Conservation (phyloP, 2,888 invertebrate genomes). For the Salpingus planirostris region DNA sequence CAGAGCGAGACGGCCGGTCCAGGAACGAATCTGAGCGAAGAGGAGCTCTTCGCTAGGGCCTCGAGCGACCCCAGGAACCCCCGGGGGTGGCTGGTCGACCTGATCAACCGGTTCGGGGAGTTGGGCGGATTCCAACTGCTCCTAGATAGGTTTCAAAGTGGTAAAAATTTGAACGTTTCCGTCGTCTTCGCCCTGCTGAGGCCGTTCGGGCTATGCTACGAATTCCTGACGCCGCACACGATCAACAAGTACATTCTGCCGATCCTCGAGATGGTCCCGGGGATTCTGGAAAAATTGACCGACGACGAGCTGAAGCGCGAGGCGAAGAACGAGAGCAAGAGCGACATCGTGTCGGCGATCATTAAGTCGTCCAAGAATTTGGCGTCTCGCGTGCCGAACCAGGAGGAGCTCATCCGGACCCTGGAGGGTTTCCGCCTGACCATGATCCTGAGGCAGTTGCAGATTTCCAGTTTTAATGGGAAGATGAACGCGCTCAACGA, state of each 20-base stretch:
- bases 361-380: slow-evolving; percentile 88
- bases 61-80: slow-evolving; percentile 72
- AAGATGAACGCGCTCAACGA: slow-evolving; percentile 99
- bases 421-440: slow-evolving; percentile 92
- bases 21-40: slow-evolving; percentile 55
- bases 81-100: slow-evolving; percentile 92
- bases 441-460: slow-evolving; percentile 83
- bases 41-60: slow-evolving; percentile 65
- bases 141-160: slow-evolving; percentile 72
- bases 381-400: slow-evolving; percentile 73
- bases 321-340: slow-evolving; percentile 91
- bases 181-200: slow-evolving; percentile 74
- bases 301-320: slow-evolving; percentile 95
- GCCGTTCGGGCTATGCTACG: slow-evolving; percentile 88
- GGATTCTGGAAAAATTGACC: slow-evolving; percentile 82
- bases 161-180: slow-evolving; percentile 62
- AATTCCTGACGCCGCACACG: slow-evolving; percentile 80
- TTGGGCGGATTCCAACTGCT: slow-evolving; percentile 83
- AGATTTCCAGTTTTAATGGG: slow-evolving; percentile 96
- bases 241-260: slow-evolving; percentile 90
- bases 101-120: slow-evolving; percentile 89
- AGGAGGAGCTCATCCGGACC: slow-evolving; percentile 67
- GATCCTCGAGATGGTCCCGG: slow-evolving; percentile 82
- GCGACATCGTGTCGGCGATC: slow-evolving; percentile 90
- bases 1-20: slow-evolving; percentile 62